A percentile compares a stretch with the other conserved stretches of the same genome.
phyloP scores from a whole-genome alignment of 2,797 vertebrate species.

The Botia almorhae region DNA sequence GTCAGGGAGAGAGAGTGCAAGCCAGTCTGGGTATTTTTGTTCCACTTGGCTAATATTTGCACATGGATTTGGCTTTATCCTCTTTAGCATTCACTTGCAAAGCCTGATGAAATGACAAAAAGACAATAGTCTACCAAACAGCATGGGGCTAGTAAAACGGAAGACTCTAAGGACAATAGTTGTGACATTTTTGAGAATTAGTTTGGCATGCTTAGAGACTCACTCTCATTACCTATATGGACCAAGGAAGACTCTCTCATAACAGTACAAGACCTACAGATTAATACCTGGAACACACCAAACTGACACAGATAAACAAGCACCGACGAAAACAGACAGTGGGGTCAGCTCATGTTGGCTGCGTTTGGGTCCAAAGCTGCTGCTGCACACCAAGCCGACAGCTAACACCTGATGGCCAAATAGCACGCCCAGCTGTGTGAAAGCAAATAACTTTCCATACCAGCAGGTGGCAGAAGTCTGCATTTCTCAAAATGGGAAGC shows the following conservation, averaged over 20 bases:
- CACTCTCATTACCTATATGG: background rate
- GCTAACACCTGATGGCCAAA: too few species aligned
- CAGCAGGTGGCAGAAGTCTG: too few species aligned
- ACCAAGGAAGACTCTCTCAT: background rate
- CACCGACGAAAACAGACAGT: too few species aligned
- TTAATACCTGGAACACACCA: conserved; percentile 16
- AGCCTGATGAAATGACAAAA: conserved; percentile 75
- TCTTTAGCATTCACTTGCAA: conserved; percentile 72
- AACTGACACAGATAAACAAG: background rate
- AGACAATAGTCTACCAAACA: conserved; percentile 76
- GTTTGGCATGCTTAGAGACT: conserved; percentile 21
- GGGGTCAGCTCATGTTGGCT: too few species aligned
- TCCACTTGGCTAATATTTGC: conserved; percentile 78
- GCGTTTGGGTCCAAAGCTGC: too few species aligned
- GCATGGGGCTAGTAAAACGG: conserved; percentile 54
- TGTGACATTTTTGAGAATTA: conserved; percentile 56
- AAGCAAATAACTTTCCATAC: too few species aligned
- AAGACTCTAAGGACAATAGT: conserved; percentile 15
- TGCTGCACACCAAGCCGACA: too few species aligned
- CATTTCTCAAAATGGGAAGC: too few species aligned
- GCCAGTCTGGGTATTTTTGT: conserved; percentile 81
- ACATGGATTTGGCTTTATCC: conserved; percentile 72
- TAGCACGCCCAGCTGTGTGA: too few species aligned
- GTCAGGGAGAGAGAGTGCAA: conserved; percentile 73
- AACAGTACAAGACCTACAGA: background rate